A percentile compares a stretch with the other conserved stretches of the same genome.
These are phyloP conservation scores for Pomacea maculata DNA, from an alignment of 1,140 invertebrate species.

Conservation along the genomic window DNA sequence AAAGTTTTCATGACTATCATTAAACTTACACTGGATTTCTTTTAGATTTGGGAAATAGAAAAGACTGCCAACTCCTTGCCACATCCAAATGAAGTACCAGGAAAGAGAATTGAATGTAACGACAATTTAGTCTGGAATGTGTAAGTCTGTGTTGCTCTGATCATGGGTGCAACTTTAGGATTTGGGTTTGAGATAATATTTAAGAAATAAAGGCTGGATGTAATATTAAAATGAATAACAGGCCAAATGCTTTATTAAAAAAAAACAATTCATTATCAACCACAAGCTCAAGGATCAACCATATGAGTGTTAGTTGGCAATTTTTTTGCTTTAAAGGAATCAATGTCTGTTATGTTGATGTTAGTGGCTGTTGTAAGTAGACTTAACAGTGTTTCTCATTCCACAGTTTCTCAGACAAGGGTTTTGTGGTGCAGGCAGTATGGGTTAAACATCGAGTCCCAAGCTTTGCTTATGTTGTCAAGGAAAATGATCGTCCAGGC, in stretches of 20 bases:
- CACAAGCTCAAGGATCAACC: no score
- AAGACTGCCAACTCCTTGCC: conserved; percentile 24
- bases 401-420: conserved; percentile 47
- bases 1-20: not conserved
- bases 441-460: conserved; percentile 65
- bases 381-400: no score
- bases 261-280: no score
- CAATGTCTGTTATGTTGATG: no score
- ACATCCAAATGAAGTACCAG: conserved; percentile 61
- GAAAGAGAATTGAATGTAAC: conserved; percentile 48
- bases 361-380: no score
- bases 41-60: conserved; percentile 45
- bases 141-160: conserved; percentile 43
- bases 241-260: not conserved
- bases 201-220: not conserved
- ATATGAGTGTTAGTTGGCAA: no score
- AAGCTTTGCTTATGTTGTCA: conserved; percentile 65
- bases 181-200: not conserved
- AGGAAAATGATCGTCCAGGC: conserved; percentile 57
- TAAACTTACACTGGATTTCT: not conserved
- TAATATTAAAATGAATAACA: not conserved
- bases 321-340: no score
- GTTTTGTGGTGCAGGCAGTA: conserved; percentile 60
- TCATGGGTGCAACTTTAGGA: not conserved
- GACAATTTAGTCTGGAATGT: conserved; percentile 53